phyloP scores from a whole-genome alignment of 2,888 invertebrate genomes.

The Tenthredo distinguenda region DNA sequence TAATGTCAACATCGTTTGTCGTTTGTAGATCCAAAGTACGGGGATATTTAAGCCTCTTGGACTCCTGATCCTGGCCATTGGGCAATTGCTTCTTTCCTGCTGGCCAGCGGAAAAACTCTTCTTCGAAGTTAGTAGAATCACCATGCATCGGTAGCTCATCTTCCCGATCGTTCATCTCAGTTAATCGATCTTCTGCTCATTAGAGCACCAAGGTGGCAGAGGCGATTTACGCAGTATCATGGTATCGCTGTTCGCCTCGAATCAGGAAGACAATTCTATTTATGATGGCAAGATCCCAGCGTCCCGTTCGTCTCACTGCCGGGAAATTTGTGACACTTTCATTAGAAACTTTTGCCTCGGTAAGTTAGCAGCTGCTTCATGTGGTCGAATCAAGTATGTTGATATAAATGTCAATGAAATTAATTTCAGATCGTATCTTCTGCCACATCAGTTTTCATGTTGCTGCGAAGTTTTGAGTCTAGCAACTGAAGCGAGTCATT shows the following conservation, averaged over 20 bases:
- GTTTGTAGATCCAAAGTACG: background rate
- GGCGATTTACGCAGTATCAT: background rate
- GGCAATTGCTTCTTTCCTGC: background rate
- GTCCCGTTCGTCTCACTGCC: too few species aligned
- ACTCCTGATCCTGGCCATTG: background rate
- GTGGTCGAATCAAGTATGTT: too few species aligned
- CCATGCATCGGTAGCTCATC: background rate
- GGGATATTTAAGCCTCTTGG: background rate
- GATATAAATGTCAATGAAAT: too few species aligned
- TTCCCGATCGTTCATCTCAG: background rate
- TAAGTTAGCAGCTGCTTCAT: too few species aligned
- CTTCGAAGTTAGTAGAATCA: constrained; percentile 8
- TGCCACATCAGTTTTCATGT: background rate
- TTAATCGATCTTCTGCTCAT: background rate
- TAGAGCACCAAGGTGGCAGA: constrained; percentile 3
- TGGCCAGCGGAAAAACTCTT: too few species aligned
- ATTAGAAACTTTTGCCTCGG: too few species aligned
- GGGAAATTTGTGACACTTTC: too few species aligned
- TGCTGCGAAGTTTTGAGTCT: constrained; percentile 11
- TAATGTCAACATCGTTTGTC: background rate
- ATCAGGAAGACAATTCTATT: too few species aligned
- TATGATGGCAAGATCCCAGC: too few species aligned
- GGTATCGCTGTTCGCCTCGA: too few species aligned
- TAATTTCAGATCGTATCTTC: too few species aligned
- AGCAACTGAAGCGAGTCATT: background rate